These are phyloP conservation scores for Chrysolina oricalcia DNA, from an alignment of 2,888 invertebrate species.

Conservation along the genomic window DNA sequence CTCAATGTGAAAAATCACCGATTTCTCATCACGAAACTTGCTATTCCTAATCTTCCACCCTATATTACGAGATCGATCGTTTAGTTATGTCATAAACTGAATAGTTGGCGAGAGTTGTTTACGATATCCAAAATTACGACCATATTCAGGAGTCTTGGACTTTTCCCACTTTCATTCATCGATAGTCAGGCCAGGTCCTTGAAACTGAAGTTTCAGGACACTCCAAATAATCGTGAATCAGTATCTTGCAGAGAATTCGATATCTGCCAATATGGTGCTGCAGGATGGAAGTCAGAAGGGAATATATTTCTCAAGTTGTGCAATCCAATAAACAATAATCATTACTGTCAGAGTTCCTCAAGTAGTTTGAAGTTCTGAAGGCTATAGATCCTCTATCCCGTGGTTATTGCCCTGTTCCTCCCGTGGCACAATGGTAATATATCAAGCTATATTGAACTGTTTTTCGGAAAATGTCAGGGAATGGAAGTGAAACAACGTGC, in stretches of 20 bases:
- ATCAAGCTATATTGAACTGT: constrained; percentile 47
- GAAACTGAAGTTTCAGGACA: not conserved
- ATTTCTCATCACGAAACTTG: too few relatives aligned
- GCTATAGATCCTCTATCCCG: constrained; percentile 57
- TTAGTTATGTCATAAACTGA: not conserved
- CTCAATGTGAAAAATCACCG: too few relatives aligned
- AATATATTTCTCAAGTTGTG: constrained; percentile 63
- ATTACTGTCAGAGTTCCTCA: constrained; percentile 69
- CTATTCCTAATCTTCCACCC: not conserved
- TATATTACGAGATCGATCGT: not conserved
- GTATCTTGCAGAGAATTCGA: constrained; percentile 25
- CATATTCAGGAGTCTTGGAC: not conserved
- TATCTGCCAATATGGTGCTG: constrained; percentile 52
- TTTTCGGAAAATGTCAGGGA: constrained; percentile 45
- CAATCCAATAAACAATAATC: constrained; percentile 70
- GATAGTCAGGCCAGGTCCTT: not conserved
- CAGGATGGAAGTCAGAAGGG: constrained; percentile 46
- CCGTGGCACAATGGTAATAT: constrained; percentile 45
- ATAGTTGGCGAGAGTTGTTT: not conserved
- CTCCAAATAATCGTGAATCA: constrained; percentile 11
- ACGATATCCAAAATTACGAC: not conserved
- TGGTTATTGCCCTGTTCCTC: constrained; percentile 51
- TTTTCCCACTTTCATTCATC: not conserved
- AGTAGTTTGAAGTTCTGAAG: constrained; percentile 67
- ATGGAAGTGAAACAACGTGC: constrained; percentile 9